These are phyloP conservation scores for Clunio marinus DNA, from an alignment of 2,888 invertebrate species.

Conservation along the genomic window DNA sequence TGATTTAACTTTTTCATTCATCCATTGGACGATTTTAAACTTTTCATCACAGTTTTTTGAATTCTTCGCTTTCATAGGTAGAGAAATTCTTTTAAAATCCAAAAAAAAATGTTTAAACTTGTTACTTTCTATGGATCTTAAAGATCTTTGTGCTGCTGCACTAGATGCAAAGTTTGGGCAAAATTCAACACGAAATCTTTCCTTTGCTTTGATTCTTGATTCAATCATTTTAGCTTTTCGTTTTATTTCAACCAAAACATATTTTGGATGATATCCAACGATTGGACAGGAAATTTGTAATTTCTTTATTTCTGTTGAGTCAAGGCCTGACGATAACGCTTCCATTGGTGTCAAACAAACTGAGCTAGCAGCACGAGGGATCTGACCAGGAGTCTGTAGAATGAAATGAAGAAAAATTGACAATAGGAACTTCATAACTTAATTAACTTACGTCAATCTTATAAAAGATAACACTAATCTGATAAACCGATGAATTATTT, in stretches of 20 bases:
- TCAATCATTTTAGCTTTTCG: background rate
- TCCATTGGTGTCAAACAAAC: background rate
- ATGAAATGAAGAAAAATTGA: background rate
- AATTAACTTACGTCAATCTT: background rate
- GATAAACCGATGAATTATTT: background rate
- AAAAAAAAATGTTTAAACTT: background rate
- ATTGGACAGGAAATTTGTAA: background rate
- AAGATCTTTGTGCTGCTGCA: background rate
- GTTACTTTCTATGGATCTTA: background rate
- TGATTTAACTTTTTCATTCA: background rate
- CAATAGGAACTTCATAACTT: background rate
- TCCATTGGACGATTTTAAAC: background rate
- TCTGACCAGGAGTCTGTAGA: background rate
- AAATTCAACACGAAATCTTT: background rate
- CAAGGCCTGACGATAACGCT: background rate
- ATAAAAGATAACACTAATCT: background rate
- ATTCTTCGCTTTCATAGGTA: background rate
- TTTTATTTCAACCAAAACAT: background rate
- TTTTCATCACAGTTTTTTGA: background rate
- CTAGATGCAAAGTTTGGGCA: background rate
- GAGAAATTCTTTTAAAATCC: background rate
- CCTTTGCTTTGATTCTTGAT: background rate
- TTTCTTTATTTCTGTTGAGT: background rate
- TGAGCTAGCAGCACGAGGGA: background rate
- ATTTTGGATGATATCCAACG: background rate